Evolutionary conservation across 2,797 vertebrate species (phyloP).

Genomic region (Lithobates sylvaticus): DNA sequence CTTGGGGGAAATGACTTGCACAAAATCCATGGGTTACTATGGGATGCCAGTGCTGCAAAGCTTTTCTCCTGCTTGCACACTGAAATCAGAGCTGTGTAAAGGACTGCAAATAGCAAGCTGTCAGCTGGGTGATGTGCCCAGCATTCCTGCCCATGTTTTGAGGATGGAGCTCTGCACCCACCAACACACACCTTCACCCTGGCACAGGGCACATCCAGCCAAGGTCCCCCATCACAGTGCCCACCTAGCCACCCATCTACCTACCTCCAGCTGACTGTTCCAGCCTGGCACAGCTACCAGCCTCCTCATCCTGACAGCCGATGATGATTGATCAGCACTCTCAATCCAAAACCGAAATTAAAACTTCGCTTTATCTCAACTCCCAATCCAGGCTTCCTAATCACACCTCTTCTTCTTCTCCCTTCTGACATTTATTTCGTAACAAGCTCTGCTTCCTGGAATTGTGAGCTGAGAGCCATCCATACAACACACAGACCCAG

Average conservation of each 20-base stretch:
- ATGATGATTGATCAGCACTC: slow-evolving; percentile 40
- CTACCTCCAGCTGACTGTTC: too few species aligned
- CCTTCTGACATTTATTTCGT: slow-evolving; percentile 52
- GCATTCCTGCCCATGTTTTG: background rate
- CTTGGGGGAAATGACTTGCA: too few species aligned
- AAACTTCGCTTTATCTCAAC: slow-evolving; percentile 68
- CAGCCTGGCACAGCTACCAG: background rate
- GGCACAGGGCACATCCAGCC: too few species aligned
- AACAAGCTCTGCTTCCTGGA: slow-evolving; percentile 63
- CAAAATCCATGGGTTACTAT: too few species aligned
- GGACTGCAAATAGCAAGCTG: slow-evolving; percentile 22
- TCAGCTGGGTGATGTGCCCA: slow-evolving; percentile 28
- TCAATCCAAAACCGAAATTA: slow-evolving; percentile 90
- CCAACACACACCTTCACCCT: too few species aligned
- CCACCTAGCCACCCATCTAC: too few species aligned
- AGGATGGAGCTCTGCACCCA: background rate
- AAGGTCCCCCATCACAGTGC: too few species aligned
- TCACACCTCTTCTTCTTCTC: slow-evolving; percentile 44
- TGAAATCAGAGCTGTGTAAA: slow-evolving; percentile 17
- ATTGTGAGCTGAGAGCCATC: background rate
- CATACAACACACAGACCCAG: too few species aligned
- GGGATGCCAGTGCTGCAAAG: too few species aligned
- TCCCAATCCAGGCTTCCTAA: slow-evolving; percentile 69
- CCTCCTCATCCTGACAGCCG: background rate
- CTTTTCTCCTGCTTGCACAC: too few species aligned